These are phyloP conservation scores for Drosophila dunni DNA, from an alignment of 1,140 invertebrate species.

Conservation along the genomic window DNA sequence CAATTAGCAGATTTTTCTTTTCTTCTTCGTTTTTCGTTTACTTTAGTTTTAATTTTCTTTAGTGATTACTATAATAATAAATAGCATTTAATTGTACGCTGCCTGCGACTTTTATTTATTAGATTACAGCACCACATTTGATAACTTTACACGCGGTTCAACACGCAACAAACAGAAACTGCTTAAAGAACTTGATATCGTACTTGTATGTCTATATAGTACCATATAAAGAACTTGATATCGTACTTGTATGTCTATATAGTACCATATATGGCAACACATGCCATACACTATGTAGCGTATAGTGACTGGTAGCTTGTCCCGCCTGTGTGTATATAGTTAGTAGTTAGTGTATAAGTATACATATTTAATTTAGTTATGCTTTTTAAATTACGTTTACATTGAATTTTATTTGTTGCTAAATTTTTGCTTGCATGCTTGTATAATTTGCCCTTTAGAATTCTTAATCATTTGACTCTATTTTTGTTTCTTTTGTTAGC, in stretches of 20 bases:
- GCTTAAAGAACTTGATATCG: conserved; percentile 40
- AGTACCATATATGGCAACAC: neutral
- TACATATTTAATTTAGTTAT: conserved; percentile 31
- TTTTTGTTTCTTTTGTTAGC: conserved; percentile 38
- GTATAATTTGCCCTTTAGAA: conserved; percentile 14
- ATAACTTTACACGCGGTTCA: conserved; percentile 67
- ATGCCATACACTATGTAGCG: too few species aligned
- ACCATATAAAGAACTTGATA: conserved; percentile 30
- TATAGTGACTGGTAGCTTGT: too few species aligned
- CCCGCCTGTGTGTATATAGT: conserved; percentile 14
- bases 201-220: conserved; percentile 18
- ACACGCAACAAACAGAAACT: conserved; percentile 64
- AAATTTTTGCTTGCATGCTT: conserved; percentile 41
- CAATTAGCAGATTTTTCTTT: conserved; percentile 54
- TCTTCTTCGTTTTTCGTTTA: neutral
- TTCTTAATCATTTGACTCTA: conserved; percentile 14
- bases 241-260: conserved; percentile 19
- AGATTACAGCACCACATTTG: conserved; percentile 78
- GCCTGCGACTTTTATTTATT: conserved; percentile 48
- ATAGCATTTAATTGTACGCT: conserved; percentile 30
- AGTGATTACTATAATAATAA: conserved; percentile 43
- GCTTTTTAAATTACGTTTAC: conserved; percentile 54
- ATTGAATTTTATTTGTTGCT: conserved; percentile 57
- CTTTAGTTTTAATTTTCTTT: conserved; percentile 15
- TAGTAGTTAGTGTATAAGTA: conserved; percentile 24